phyloP scores from a whole-genome alignment of 2,113 vertebrate species.

The Formicarius rufipectus region DNA sequence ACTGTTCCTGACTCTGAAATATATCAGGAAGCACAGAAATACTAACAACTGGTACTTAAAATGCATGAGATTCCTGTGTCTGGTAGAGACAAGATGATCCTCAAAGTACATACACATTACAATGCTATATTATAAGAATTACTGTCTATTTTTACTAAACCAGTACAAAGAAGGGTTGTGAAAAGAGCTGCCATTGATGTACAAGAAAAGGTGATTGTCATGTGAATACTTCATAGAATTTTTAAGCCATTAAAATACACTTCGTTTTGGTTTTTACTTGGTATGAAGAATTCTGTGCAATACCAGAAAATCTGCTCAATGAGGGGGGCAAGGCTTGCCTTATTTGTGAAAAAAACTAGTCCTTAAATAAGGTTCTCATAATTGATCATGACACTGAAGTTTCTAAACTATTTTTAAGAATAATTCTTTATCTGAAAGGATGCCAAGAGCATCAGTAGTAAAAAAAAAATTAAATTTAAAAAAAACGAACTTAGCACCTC shows the following conservation, averaged over 20 bases:
- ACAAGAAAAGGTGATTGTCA: not conserved
- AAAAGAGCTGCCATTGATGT: not conserved
- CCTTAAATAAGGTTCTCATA: not conserved
- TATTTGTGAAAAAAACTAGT: not conserved
- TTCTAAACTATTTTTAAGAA: not conserved
- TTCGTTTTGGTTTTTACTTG: not conserved
- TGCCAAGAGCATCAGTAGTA: not conserved
- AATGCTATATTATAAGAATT: not conserved
- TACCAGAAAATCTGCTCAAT: not conserved
- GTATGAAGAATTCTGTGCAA: not conserved
- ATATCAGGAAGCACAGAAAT: not conserved
- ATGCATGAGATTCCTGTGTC: not conserved
- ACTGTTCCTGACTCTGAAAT: not conserved
- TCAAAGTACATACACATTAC: not conserved
- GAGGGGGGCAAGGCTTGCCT: not conserved
- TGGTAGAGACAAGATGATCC: not conserved
- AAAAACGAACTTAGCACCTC: not conserved
- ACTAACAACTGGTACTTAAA: not conserved
- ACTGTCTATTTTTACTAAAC: not conserved
- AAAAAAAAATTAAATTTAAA: too few species aligned
- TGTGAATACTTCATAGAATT: not conserved
- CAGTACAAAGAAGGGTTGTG: not conserved
- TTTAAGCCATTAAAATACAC: not conserved
- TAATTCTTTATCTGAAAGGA: not conserved
- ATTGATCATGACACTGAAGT: not conserved